Evolutionary conservation across 2,888 invertebrate genomes (phyloP).

Genomic region (Zaprionus bogoriensis): DNA sequence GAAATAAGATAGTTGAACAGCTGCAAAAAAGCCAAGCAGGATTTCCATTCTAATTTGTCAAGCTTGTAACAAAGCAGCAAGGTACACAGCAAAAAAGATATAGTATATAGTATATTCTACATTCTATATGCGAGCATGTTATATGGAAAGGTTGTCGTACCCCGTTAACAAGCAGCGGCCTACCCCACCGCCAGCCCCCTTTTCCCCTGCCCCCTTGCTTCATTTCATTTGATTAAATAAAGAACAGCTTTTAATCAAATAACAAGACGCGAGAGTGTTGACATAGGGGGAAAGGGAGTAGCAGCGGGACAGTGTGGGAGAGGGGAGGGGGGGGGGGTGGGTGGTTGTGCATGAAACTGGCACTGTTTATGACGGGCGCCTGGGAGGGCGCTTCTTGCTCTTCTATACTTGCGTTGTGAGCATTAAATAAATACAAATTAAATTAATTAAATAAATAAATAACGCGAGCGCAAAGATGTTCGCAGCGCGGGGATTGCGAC

Average conservation of each 20-base stretch:
- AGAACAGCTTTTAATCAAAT: slow-evolving; percentile 68
- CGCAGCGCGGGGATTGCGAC: neutral
- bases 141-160: slow-evolving; percentile 42
- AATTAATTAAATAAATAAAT: slow-evolving; percentile 67
- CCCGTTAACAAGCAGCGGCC: slow-evolving; percentile 11
- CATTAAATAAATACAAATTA: slow-evolving; percentile 51
- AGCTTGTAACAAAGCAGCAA: slow-evolving; percentile 33
- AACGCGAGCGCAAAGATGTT: slow-evolving; percentile 31
- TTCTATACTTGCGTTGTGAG: slow-evolving; percentile 22
- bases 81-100: neutral
- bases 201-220: slow-evolving; percentile 1
- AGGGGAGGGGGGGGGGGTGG: neutral
- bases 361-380: too few relatives aligned
- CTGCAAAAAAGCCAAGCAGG: neutral
- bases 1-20: slow-evolving; percentile 3
- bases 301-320: neutral
- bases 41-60: slow-evolving; percentile 36
- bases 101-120: neutral
- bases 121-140: neutral
- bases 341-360: neutral
- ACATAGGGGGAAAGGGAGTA: neutral
- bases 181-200: neutral
- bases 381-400: neutral
- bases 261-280: slow-evolving; percentile 17
- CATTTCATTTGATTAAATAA: slow-evolving; percentile 68